These are phyloP conservation scores for Fukomys damarensis DNA, from an alignment of 2,113 vertebrate genomes.

Conservation along the genomic window DNA sequence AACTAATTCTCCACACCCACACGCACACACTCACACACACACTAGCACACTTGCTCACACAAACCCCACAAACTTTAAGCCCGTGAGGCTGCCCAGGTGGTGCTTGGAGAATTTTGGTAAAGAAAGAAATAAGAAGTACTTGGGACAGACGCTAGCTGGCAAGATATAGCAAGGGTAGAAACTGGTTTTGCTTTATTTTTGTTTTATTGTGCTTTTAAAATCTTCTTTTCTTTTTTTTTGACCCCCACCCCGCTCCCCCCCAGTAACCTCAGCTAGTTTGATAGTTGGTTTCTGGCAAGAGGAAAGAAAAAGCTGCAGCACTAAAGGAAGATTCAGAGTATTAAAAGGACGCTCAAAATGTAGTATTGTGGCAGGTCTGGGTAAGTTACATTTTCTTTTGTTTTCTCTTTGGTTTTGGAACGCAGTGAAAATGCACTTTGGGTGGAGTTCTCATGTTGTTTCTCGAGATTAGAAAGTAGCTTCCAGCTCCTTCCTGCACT, in stretches of 20 bases:
- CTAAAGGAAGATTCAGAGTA: constrained; percentile 82
- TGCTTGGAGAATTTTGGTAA: constrained; percentile 84
- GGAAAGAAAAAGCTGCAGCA: constrained; percentile 73
- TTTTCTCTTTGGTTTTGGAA: constrained; percentile 76
- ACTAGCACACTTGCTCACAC: constrained; percentile 65
- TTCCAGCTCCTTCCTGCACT: not conserved
- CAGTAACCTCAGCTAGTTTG: constrained; percentile 56
- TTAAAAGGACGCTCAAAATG: constrained; percentile 78
- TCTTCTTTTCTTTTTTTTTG: not conserved
- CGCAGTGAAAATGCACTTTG: constrained; percentile 60
- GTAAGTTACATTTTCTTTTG: constrained; percentile 84
- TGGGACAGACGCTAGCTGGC: constrained; percentile 75
- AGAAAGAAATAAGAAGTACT: constrained; percentile 83
- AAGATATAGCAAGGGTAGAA: constrained; percentile 11
- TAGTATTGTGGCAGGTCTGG: constrained; percentile 85
- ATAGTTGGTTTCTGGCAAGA: constrained; percentile 81
- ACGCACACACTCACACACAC: constrained; percentile 71
- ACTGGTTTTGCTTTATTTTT: constrained; percentile 11
- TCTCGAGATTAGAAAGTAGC: constrained; percentile 66
- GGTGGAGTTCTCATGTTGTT: constrained; percentile 74
- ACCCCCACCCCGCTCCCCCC: fast-evolving
- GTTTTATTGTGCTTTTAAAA: not conserved
- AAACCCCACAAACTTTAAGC: constrained; percentile 86
- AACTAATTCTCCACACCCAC: constrained; percentile 78
- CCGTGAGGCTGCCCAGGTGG: constrained; percentile 88